phyloP scores from a whole-genome alignment of 1,140 invertebrate species.

The Hycleus cichorii region DNA sequence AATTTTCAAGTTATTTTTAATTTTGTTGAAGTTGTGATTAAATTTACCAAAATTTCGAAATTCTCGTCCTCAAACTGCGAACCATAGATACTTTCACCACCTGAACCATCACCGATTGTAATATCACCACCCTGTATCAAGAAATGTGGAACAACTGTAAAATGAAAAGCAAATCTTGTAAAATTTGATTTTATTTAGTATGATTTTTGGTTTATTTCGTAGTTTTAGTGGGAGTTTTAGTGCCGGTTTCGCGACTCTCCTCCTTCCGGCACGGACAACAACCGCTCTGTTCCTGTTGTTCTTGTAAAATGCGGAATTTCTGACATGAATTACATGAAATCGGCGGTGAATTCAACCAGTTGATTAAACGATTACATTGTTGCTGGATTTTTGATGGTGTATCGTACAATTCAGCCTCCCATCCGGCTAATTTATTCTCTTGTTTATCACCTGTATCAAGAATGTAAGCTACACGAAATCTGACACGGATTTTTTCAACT shows the following conservation, averaged over 20 bases:
- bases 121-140: conserved; percentile 84
- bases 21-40: neutral
- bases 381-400: conserved; percentile 26
- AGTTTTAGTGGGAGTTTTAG: too few relatives aligned
- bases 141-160: conserved; percentile 60
- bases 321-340: neutral
- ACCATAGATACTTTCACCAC: conserved; percentile 93
- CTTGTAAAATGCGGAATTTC: too few relatives aligned
- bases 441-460: conserved; percentile 18
- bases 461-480: conserved; percentile 29
- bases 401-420: conserved; percentile 29
- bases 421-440: conserved; percentile 18
- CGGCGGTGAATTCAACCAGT: conserved; percentile 16
- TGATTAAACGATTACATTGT: conserved; percentile 23
- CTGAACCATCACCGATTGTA: conserved; percentile 70
- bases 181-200: too few relatives aligned
- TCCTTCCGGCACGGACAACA: too few relatives aligned
- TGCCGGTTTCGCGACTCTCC: too few relatives aligned
- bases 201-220: too few relatives aligned
- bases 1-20: neutral
- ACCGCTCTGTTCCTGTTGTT: too few relatives aligned
- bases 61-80: conserved; percentile 85
- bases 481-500: conserved; percentile 13
- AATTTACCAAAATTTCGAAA: conserved; percentile 58
- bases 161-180: neutral